Conservation (phyloP, 37 sponge, comb jelly and placozoan genomes). For the Chondrosia reniformis region DNA sequence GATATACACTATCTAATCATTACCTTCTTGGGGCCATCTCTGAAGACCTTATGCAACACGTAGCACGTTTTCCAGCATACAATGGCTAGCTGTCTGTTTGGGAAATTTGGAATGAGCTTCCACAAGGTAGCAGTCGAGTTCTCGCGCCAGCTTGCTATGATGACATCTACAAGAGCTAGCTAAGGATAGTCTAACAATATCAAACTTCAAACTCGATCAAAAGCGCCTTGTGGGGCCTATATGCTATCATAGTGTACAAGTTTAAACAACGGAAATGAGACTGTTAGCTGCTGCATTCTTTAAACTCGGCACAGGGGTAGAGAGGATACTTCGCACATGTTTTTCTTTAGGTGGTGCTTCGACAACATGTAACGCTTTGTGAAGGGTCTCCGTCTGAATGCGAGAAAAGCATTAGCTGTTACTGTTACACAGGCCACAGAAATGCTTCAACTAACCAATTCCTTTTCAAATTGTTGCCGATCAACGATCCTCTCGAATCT, state of each 20-base stretch:
- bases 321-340: constrained; percentile 73
- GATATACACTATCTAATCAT: background rate
- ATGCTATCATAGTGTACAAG: background rate
- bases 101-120: constrained; percentile 52
- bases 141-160: constrained; percentile 84
- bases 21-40: constrained; percentile 83
- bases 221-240: too few species aligned
- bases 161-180: constrained; percentile 34
- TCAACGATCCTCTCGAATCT: constrained; percentile 58
- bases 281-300: background rate
- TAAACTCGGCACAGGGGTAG: background rate
- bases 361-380: constrained; percentile 56
- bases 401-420: background rate
- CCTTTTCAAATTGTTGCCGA: constrained; percentile 73
- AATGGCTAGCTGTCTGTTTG: constrained; percentile 24
- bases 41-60: constrained; percentile 66
- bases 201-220: too few species aligned
- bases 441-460: constrained; percentile 48
- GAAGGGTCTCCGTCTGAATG: constrained; percentile 54
- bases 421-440: background rate
- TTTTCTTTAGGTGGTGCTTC: constrained; percentile 86
- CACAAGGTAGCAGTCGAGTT: constrained; percentile 71
- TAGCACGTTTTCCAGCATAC: constrained; percentile 89
- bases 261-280: background rate
- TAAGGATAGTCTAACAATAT: background rate